These are phyloP conservation scores for Cryptocephalus moraei DNA, from an alignment of 2,888 invertebrate genomes.

Conservation along the genomic window DNA sequence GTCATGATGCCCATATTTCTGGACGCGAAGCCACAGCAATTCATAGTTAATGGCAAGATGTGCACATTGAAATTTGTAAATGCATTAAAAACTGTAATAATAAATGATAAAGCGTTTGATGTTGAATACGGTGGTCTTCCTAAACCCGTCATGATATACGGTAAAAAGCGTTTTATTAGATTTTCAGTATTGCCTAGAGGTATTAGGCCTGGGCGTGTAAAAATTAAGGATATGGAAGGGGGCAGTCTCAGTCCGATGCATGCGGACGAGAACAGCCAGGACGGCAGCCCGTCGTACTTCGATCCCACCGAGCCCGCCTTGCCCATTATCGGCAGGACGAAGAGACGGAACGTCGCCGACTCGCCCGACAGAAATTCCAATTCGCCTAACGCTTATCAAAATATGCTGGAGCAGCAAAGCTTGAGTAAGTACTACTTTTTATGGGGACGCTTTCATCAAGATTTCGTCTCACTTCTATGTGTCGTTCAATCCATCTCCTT, in stretches of 20 bases:
- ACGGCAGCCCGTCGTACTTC: constrained; percentile 12
- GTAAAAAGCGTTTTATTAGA: constrained; percentile 66
- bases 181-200: constrained; percentile 70
- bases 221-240: constrained; percentile 66
- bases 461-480: too few relatives aligned
- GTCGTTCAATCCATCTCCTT: too few relatives aligned
- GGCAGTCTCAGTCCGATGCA: constrained; percentile 11
- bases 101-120: constrained; percentile 68
- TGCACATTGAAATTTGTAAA: constrained; percentile 75
- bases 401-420: constrained; percentile 28
- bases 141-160: constrained; percentile 63
- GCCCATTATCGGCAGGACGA: constrained; percentile 6
- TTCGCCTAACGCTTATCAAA: constrained; percentile 31
- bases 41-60: constrained; percentile 59
- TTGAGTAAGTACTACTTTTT: constrained; percentile 27
- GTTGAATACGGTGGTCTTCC: constrained; percentile 79
- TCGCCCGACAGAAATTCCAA: constrained; percentile 32
- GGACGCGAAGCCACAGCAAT: constrained; percentile 74
- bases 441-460: too few relatives aligned
- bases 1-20: constrained; percentile 71
- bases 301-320: constrained; percentile 27
- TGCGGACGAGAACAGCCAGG: constrained; percentile 24
- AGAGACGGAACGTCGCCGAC: constrained; percentile 8
- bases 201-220: constrained; percentile 59
- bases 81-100: constrained; percentile 61